Base-by-base conservation (phyloP, 2,113 vertebrate species). In the Edolisoma coerulescens region DNA sequence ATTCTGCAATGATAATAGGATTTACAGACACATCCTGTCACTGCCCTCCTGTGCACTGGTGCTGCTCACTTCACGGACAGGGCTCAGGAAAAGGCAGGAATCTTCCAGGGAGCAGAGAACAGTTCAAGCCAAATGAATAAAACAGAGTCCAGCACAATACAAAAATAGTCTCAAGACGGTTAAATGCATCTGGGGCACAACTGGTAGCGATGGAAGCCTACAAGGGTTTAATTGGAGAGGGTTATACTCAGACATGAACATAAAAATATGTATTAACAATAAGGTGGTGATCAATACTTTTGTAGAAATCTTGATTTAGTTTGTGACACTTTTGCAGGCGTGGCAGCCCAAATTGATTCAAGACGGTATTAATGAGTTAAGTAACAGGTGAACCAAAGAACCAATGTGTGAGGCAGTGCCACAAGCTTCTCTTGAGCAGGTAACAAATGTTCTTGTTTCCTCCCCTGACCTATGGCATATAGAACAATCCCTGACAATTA, bases 291-390 rank as follows among this genome's bases (percentile, higher is more conserved):
- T 96, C 94, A 91, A 37, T 84, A 86, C 12, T 71, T 89, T 32
- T 23, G 17, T 28, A 54, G 35, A 78, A 82, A 78, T 37, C 35
- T 39, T 64, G 33, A 50, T 84, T 80, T 81, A 57, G 22, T 81
- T 81, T 64, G 42, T 69, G 44, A 54, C 74, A 57, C 50, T 90
- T 94, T 76, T 7, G 4, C 56, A 30, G 73, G 39, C 49, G 67
- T 50, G 13, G 79, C 91, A 94, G 78, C 74, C 79, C 79, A 93
- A 86, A 93, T 82, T 93, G 87, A 95, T 76, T 94, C 74, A 92
- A 87, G 27, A 21, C 18, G 53, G 33, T 63, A 56, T 70, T 95
- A 96, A 94, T 91, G 82, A 97, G 49, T 64, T 70, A 96, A 97
- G 84, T 32, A 95, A 23, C 52, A 94, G 47, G 47, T 73, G 54